phyloP scores from a whole-genome alignment of 2,113 vertebrate species.

The rat (Rattus norvegicus) region GRCr8 NC_086019.1:225249001-225249500 shows the following conservation, averaged over 20 bases:
- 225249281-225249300: neutral
- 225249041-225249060: too few species aligned
- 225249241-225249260: neutral
- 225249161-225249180: slow-evolving; percentile 24
- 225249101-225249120: neutral
- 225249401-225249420: neutral
- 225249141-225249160: neutral
- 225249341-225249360: neutral
- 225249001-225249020: slow-evolving; percentile 22
- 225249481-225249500: neutral
- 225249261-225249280: slow-evolving; percentile 38
- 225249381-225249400: neutral
- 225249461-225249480: neutral
- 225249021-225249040: neutral
- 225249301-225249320: neutral
- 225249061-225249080: neutral
- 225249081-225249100: neutral
- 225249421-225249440: neutral
- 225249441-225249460: neutral
- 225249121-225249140: neutral
- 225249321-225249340: neutral
- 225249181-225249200: neutral
- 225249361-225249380: slow-evolving; percentile 4
- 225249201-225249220: neutral
- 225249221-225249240: slow-evolving; percentile 18